These are phyloP conservation scores for Drosophila suboccidentalis DNA, from an alignment of 2,888 invertebrate genomes.

Conservation along the genomic window DNA sequence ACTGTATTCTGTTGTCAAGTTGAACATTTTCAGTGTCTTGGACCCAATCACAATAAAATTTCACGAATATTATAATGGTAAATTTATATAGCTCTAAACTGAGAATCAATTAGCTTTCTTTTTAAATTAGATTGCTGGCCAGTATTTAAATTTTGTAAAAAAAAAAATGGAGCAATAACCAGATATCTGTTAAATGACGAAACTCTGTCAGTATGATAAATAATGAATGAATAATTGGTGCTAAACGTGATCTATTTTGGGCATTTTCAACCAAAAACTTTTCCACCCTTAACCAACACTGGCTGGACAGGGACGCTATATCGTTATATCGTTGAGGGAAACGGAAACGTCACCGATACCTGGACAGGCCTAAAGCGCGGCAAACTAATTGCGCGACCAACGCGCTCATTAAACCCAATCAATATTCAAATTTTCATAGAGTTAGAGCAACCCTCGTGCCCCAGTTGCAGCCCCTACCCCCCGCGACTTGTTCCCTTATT, in stretches of 20 bases:
- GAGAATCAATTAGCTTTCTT: background rate
- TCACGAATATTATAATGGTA: fast-evolving
- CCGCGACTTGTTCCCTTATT: background rate
- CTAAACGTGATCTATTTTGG: background rate
- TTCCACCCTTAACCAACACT: conserved; percentile 13
- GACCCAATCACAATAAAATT: background rate
- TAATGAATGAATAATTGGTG: background rate
- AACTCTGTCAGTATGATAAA: background rate
- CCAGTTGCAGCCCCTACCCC: background rate
- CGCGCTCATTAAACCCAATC: conserved; percentile 74
- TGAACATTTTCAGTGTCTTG: background rate
- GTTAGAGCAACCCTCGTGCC: background rate
- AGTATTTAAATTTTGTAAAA: background rate
- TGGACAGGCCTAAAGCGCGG: background rate
- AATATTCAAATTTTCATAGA: conserved; percentile 69
- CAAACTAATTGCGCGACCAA: conserved; percentile 68
- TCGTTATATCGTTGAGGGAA: background rate
- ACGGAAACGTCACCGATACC: conserved; percentile 45
- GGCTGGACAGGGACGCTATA: conserved; percentile 2
- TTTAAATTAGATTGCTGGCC: background rate
- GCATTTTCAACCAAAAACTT: background rate
- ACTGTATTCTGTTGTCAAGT: background rate
- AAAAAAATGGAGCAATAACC: background rate
- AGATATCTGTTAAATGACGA: background rate
- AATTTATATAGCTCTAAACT: background rate